Base-by-base conservation (phyloP, 2,888 invertebrate species). In the Erannis defoliaria region DNA sequence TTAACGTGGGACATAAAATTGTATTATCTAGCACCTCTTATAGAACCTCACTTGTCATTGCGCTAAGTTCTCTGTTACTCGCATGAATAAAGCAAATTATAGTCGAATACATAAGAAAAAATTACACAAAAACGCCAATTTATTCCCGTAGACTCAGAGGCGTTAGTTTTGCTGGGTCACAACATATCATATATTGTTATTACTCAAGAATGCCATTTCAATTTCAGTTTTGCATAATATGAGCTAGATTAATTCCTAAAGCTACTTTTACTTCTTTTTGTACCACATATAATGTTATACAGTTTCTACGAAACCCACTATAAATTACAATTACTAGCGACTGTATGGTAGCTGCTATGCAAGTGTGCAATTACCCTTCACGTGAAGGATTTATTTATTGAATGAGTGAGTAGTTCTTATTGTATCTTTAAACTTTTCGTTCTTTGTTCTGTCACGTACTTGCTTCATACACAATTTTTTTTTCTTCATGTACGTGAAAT, bases 321-420 rank as follows among this genome's bases (percentile, higher is more conserved):
- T 82, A 81, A 82, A 82, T 80, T 78, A 80, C 80, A 81, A 79
- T 80, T 80, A 75, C 73, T 61, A 40, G 40, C 29, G 29, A 59
- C 62, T 57, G 60, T 70, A 67, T 68, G 64, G 68, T 66, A 38
- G 38, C 68, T 68, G 74, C 75, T 66, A 62, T 66, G 73, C 69
- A 76, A 76, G 75, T 67, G 62, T 66, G 73, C 70, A 77, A 77
- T 79, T 81, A 77, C 75, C 66, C 71, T 68, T 67, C 55, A 63
- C 62, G 51, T 45, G 58, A 64, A 66, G 68, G 66, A 68, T 74
- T 74, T 72, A 72, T 72, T 65, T 67, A 61, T 61, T 50, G 55
- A 69, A 67, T 58, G 53, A 63, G 69, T 73, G 67, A 76, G 70
- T 71, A 73, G 60, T 65, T 64, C 45, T 64, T 56, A 61, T 48